phyloP scores from a whole-genome alignment of 2,113 vertebrate genomes.

The Pseudopodoces humilis region DNA sequence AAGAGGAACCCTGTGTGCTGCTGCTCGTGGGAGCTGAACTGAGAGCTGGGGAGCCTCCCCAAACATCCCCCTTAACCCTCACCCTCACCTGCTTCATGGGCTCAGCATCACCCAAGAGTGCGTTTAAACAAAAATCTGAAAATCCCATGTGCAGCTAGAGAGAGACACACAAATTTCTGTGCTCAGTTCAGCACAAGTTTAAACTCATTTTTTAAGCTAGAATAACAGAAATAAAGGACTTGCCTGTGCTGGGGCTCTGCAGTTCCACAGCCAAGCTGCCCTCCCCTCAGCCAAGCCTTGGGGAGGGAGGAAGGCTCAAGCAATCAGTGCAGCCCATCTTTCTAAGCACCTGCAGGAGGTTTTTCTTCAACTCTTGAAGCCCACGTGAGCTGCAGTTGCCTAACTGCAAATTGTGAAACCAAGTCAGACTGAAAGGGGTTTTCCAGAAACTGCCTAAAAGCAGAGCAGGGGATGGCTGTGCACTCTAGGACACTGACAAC shows the following conservation, averaged over 20 bases:
- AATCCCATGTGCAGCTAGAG: accelerated
- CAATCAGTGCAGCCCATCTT: neutral
- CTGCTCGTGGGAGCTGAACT: neutral
- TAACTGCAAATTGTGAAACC: neutral
- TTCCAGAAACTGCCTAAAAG: neutral
- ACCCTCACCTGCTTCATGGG: neutral
- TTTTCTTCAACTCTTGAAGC: neutral
- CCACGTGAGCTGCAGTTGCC: neutral
- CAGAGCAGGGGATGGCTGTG: neutral
- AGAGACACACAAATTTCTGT: neutral
- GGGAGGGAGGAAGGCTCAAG: neutral
- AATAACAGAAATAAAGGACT: neutral
- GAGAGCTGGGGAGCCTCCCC: neutral
- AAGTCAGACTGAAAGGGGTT: neutral
- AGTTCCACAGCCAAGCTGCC: neutral
- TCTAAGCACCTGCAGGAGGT: neutral
- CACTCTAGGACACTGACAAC: neutral
- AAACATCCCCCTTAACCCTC: neutral
- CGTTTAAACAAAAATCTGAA: neutral
- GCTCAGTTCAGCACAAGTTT: accelerated
- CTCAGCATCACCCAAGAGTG: accelerated
- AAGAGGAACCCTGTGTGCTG: neutral
- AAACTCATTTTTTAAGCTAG: neutral
- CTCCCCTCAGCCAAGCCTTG: neutral
- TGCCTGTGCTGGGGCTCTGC: neutral